Base-by-base conservation (phyloP, 2,113 vertebrate genomes). In the Ascaphus truei region DNA sequence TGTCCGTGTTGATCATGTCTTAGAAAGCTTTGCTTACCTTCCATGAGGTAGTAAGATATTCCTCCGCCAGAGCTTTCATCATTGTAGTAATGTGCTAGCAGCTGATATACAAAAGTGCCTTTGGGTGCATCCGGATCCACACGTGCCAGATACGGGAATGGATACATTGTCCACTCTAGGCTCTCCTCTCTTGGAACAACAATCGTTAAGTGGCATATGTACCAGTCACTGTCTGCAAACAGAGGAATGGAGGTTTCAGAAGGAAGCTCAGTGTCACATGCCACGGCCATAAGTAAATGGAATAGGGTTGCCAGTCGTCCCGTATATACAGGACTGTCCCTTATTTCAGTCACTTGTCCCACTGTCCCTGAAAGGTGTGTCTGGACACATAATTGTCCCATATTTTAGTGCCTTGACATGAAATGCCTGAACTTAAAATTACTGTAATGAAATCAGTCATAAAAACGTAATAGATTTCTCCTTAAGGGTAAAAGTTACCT, bases 141-240 rank as follows among this genome's bases (percentile, higher is more conserved):
- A 0, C 90, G 81, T 0, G 82, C 85, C 80, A 95, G 81, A 78
- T 89, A 95, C 0, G 93, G 94, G 23, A 84, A 84, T 0, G 93
- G 94, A 62, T 87, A 91, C 93, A 96, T 96, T 26, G 48, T 74
- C 94, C 94, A 96, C 80, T 86, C 90, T 43, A 94, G 82, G 23
- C 84, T 69, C 0, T 89, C 86, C 73, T 89, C 86, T 18, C 84
- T 85, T 53, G 89, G 84, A 60, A 82, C 79, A 37, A 84, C 82
- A 25, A 96, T 84, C 0, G 83, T 88, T 77, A 95, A 76, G 0
- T 89, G 87, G 80, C 91, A 93, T 61, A 92, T 79, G 80, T 94
- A 93, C 92, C 92, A 95, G 59, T 93, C 90, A 0, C 86, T 85
- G 55, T 90, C 94, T 96, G 83, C 53, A 82, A 83, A 30, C 34